Evolutionary conservation across 2,113 vertebrate genomes (phyloP).

Genomic region (Nothocercus julius): DNA sequence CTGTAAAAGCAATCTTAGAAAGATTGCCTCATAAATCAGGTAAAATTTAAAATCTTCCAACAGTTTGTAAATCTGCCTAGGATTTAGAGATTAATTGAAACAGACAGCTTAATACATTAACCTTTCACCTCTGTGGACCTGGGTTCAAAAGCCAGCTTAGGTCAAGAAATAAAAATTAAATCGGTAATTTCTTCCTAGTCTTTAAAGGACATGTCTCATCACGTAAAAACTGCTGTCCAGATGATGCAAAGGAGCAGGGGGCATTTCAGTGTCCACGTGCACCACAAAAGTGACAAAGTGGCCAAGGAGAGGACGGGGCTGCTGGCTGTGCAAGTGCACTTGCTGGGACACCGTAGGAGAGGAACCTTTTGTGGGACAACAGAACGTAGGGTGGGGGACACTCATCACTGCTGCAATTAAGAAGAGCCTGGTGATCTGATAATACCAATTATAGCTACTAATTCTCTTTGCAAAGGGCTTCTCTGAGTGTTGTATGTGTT

Average conservation of each 20-base stretch:
- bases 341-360: not conserved
- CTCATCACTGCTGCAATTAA: not conserved
- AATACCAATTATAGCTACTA: fast-evolving
- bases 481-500: fast-evolving
- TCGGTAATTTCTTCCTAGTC: not conserved
- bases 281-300: not conserved
- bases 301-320: not conserved
- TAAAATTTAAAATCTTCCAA: slow-evolving; percentile 52
- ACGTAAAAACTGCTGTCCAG: not conserved
- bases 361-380: not conserved
- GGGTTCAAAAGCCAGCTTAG: slow-evolving; percentile 13
- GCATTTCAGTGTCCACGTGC: not conserved
- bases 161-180: slow-evolving; percentile 32
- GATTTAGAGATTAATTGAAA: slow-evolving; percentile 54
- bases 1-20: slow-evolving; percentile 29
- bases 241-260: not conserved
- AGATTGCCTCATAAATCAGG: slow-evolving; percentile 49
- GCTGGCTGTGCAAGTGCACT: not conserved
- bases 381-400: not conserved
- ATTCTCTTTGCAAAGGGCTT: not conserved
- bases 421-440: not conserved
- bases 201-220: not conserved
- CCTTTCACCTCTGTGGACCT: slow-evolving; percentile 42
- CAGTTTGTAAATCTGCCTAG: slow-evolving; percentile 50
- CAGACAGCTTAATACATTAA: slow-evolving; percentile 72